These are phyloP conservation scores for Agriopis leucophaearia DNA, from an alignment of 2,888 invertebrate genomes.

Conservation along the genomic window DNA sequence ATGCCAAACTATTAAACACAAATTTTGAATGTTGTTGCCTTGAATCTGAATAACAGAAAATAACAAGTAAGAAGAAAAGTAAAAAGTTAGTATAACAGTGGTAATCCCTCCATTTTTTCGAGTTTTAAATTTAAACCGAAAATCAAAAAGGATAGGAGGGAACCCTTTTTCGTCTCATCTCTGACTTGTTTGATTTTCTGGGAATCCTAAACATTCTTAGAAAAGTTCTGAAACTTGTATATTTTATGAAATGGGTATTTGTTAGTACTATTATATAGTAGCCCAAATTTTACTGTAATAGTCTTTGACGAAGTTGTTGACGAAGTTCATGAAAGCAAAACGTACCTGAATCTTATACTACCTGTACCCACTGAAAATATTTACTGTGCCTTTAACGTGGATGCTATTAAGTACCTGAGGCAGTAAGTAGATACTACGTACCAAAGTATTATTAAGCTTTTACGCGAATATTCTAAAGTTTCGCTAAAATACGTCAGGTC, in stretches of 20 bases:
- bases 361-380: not conserved
- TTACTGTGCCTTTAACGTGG: not conserved
- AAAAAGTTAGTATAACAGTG: too few relatives aligned
- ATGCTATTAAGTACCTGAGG: constrained; percentile 4
- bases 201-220: not conserved
- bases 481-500: constrained; percentile 11
- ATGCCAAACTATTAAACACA: not conserved
- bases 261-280: not conserved
- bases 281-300: too few relatives aligned
- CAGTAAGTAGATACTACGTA: not conserved
- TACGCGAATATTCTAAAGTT: constrained; percentile 9
- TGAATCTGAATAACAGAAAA: constrained; percentile 5
- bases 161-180: not conserved
- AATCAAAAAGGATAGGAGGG: not conserved
- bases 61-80: too few relatives aligned
- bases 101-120: too few relatives aligned
- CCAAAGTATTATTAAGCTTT: constrained; percentile 9
- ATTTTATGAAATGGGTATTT: not conserved
- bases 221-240: not conserved
- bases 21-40: not conserved
- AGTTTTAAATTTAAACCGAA: not conserved
- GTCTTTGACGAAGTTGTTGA: too few relatives aligned
- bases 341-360: not conserved
- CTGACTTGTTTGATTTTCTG: not conserved
- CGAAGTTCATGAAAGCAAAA: not conserved